Evolutionary conservation across 2,797 vertebrate species (phyloP).

Genomic region (Australoheros facetus): DNA sequence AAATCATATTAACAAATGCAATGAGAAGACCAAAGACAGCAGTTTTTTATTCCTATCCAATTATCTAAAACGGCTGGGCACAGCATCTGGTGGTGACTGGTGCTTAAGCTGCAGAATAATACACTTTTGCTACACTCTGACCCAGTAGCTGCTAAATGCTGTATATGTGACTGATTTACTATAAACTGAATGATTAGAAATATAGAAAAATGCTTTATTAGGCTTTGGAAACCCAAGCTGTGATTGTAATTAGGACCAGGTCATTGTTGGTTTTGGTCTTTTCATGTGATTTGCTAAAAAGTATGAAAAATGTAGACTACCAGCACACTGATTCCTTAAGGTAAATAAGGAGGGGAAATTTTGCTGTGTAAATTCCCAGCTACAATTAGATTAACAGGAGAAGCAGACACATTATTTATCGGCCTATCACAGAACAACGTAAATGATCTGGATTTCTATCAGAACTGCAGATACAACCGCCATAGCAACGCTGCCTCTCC

Average conservation of each 20-base stretch:
- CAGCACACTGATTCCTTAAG: background rate
- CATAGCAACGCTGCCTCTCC: slow-evolving; percentile 60
- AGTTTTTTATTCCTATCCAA: background rate
- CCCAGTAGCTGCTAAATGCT: background rate
- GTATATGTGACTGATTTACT: background rate
- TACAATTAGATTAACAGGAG: slow-evolving; percentile 11
- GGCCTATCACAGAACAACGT: slow-evolving; percentile 16
- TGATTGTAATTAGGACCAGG: background rate
- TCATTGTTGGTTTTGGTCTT: slow-evolving; percentile 1
- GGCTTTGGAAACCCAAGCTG: background rate
- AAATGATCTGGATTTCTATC: slow-evolving; percentile 37
- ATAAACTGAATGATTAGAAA: background rate
- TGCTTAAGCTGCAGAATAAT: background rate
- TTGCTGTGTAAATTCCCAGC: background rate
- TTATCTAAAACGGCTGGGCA: background rate
- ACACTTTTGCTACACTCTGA: background rate
- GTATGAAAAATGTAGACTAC: background rate
- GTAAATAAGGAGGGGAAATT: background rate
- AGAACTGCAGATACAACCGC: slow-evolving; percentile 32
- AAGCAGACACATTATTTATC: slow-evolving; percentile 3
- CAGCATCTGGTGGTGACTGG: background rate
- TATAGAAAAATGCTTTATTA: background rate
- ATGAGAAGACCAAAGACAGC: slow-evolving; percentile 1
- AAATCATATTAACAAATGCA: background rate
- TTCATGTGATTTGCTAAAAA: slow-evolving; percentile 10